Evolutionary conservation across 2,797 vertebrate genomes (phyloP), one percentile per base, ranked within the genome.

Genomic region (Gymnothorax reevesii): DNA sequence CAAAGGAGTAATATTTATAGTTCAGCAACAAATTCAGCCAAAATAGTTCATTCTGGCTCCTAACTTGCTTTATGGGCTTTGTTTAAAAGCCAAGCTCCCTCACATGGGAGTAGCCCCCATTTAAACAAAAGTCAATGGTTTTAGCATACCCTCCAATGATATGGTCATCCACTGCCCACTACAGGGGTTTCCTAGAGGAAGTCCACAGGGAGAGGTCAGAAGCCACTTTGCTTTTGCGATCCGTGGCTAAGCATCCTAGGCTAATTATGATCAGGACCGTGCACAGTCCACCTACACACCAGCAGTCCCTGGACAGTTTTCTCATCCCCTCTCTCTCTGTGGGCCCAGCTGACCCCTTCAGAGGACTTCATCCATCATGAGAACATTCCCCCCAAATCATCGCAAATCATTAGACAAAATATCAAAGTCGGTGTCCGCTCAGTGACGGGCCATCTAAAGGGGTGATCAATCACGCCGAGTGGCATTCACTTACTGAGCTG

Each of bases 141-240:
- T 97, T 96, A 90, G 92, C 95, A 96, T 96, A 94, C 95, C 92
- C 95, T 96, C 93, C 95, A 93, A 92, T 92, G 93, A 93, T 93
- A 94, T 90, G 93, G 94, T 92, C 92, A 90, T 90, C 90, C 92
- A 92, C 91, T 93, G 93, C 92, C 86, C 86, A 86, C 88, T 90
- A 77, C 17, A 93, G 93, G 92, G 92, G 64, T 59, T 13, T 87
- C 71, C 77, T 77, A 69, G 5, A 54, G 62, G 83, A 82, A 69
- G 57, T 71, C 54, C 25, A 79, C 80, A n/a, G 17, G 62, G 62
- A 75, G 87, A n/a, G n/a, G 22, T 22, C 2, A 66, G 83, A 54
- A 20, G 33, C 9, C 3, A 17, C 64, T 20, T 27, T 22, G 57
- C 59, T 17, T 64, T 57, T n/a, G 80, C 15, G n/a, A 22, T 0